Percentiles rank a stretch among this genome's conserved stretches.
phyloP scores from a whole-genome alignment of 2,888 invertebrate species.

The Amphimallon solstitiale region DNA sequence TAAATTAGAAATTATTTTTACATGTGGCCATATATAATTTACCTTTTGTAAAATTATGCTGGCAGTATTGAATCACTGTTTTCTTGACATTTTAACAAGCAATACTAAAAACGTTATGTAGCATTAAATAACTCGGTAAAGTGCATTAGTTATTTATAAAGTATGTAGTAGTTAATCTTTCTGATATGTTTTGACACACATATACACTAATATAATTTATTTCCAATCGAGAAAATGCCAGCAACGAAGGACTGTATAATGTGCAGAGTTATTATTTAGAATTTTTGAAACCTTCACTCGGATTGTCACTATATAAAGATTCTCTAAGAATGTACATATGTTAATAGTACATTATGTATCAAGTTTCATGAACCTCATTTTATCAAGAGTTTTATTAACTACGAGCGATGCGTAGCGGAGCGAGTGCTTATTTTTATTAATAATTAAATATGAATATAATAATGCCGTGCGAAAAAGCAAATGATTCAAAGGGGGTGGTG shows the following conservation, averaged over 20 bases:
- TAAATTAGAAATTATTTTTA: conserved; percentile 15
- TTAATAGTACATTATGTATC: too few species aligned
- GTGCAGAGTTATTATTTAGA: not conserved
- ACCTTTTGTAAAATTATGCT: conserved; percentile 7
- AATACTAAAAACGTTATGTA: conserved; percentile 10
- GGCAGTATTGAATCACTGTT: conserved; percentile 13
- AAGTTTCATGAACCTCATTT: too few species aligned
- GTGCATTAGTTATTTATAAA: conserved; percentile 6
- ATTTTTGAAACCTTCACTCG: too few species aligned
- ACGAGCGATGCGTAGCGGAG: too few species aligned
- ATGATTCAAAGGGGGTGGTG: not conserved
- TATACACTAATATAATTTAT: not conserved
- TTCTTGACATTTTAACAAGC: conserved; percentile 18
- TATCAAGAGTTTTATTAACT: too few species aligned
- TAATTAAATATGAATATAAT: too few species aligned
- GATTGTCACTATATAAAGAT: too few species aligned
- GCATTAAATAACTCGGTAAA: conserved; percentile 1
- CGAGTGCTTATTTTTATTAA: too few species aligned
- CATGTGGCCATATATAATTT: conserved; percentile 5
- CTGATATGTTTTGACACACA: not conserved
- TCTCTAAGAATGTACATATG: too few species aligned
- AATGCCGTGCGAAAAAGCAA: too few species aligned
- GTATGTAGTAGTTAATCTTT: not conserved
- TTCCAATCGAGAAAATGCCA: not conserved
- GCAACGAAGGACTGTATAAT: not conserved